Conservation (phyloP, 2,888 invertebrate genomes). For the Ochropacha duplaris region DNA sequence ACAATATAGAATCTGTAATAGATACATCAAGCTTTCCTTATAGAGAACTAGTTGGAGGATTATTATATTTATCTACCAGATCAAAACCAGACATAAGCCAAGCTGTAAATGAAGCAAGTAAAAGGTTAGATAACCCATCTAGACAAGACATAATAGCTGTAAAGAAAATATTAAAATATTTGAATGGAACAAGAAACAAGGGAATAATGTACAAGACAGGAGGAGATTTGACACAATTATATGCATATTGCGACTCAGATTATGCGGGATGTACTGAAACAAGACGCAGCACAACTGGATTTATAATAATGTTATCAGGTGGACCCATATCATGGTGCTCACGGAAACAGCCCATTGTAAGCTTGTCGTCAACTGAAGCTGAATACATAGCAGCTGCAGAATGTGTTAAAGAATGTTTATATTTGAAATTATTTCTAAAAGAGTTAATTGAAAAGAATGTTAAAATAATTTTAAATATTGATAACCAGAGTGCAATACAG, state of each 20-base stretch:
- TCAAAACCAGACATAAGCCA: neutral
- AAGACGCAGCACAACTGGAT: constrained; percentile 7
- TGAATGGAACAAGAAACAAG: neutral
- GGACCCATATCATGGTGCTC: constrained; percentile 27
- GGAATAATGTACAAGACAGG: neutral
- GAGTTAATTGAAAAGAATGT: no score
- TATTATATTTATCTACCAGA: neutral
- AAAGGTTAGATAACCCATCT: neutral
- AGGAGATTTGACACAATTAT: neutral
- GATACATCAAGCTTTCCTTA: no score
- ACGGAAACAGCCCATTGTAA: constrained; percentile 29
- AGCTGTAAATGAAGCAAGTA: neutral
- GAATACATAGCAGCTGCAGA: constrained; percentile 37
- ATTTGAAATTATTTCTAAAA: constrained; percentile 4
- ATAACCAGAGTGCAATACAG: constrained; percentile 12
- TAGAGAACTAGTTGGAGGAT: no score
- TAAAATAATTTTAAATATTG: neutral
- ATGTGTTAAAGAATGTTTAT: constrained; percentile 22
- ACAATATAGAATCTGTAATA: no score
- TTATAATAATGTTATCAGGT: constrained; percentile 1
- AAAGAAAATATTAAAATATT: neutral
- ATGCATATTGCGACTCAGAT: neutral
- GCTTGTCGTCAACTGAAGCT: constrained; percentile 23
- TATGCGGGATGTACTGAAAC: neutral
- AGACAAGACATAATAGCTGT: neutral